Percentiles rank a stretch among this genome's conserved stretches.
These are phyloP conservation scores for Cepaea hortensis DNA, from an alignment of 2,888 invertebrate species.

Conservation along the genomic window DNA sequence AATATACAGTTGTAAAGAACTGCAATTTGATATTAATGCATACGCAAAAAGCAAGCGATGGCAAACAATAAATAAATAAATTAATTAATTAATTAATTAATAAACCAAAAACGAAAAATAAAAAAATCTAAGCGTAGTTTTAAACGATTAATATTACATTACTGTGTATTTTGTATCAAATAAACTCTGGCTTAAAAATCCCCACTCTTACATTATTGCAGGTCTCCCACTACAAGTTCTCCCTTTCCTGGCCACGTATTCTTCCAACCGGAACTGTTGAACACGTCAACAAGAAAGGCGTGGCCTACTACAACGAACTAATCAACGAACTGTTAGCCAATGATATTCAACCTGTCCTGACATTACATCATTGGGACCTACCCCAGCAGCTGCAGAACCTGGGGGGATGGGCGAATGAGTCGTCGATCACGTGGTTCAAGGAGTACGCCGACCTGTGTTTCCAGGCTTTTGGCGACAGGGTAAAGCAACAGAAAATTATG, in stretches of 20 bases:
- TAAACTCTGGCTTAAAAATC: too few species aligned
- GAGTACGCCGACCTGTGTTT: constrained; percentile 75
- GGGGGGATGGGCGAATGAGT: constrained; percentile 75
- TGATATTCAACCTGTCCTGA: constrained; percentile 80
- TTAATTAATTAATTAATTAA: too few species aligned
- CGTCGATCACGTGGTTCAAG: constrained; percentile 64
- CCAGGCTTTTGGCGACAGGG: constrained; percentile 72
- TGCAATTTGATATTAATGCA: too few species aligned
- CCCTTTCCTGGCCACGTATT: constrained; percentile 84
- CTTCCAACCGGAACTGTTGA: constrained; percentile 80
- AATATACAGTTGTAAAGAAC: too few species aligned
- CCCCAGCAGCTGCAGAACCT: constrained; percentile 74
- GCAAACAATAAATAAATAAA: too few species aligned
- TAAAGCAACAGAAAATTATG: constrained; percentile 40
- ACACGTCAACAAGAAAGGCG: constrained; percentile 82
- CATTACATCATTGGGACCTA: constrained; percentile 78
- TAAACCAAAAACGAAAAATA: too few species aligned
- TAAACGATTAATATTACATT: too few species aligned
- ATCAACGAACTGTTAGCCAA: constrained; percentile 83
- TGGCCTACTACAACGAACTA: constrained; percentile 86
- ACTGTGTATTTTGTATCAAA: too few species aligned
- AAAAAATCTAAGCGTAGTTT: too few species aligned
- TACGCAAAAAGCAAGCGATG: too few species aligned
- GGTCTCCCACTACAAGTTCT: constrained; percentile 76
- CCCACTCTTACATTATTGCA: constrained; percentile 65